Base-by-base conservation (phyloP, 2,888 invertebrate genomes). In the Cryptophagus acutangulus region DNA sequence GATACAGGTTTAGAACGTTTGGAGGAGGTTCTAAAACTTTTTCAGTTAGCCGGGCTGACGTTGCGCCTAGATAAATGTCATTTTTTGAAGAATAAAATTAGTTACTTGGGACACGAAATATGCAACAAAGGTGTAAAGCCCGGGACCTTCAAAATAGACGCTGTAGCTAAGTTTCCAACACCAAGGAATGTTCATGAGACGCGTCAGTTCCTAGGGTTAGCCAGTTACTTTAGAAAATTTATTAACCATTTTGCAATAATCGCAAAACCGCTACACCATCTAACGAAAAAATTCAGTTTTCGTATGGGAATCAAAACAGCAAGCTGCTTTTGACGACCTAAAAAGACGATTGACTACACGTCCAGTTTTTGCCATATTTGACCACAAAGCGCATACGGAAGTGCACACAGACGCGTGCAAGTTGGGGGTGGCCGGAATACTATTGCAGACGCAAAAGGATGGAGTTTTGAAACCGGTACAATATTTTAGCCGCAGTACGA, bases 331-430 rank as follows among this genome's bases (percentile, higher is more conserved):
- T 34, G 17, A 28, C 3, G 18, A 10, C 10, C 18, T 38, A 10
- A 25, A 29, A 30, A 9, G 9, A 15, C 3, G 18, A 13, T 39
- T 55, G 24, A 31, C 14, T 3, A 33, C 36, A 13, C 33, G 48
- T 37, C 57, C 57, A 2, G 29, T 58, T 2, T 36, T 59, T 15
- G 48, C 42, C 1, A 12, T 58, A n/a, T 58, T 46, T 36, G 42
- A 54, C 18, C 51, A 43, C 10, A 29, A 39, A 3, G 38, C 40
- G 4, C 37, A 44, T 8, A 54, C 47, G 6, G 54, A 59, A 34
- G n/a, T 57, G 9, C 57, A 59, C 41, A 59, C 56, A 3, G 58
- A 62, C 43, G 59, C 55, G 8, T 54, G 54, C 34, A 36, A 49
- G 29, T 3, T 30, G 3, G 58, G 61, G 55, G 47, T 1, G 58